Base-by-base conservation (phyloP, 2,797 vertebrate species). In the Macropodus opercularis region DNA sequence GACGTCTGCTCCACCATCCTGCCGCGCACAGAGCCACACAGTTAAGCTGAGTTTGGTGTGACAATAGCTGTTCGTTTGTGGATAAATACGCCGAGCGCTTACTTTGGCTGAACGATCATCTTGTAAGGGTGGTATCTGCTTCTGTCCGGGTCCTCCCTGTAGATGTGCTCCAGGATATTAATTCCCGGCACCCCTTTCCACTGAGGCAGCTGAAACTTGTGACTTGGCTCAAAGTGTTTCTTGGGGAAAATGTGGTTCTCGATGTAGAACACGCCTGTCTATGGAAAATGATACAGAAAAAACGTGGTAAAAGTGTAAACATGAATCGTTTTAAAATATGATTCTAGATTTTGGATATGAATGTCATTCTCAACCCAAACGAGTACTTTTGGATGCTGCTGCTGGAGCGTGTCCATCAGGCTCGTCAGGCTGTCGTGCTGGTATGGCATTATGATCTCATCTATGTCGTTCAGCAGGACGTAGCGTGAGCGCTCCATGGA, bases 231-330 rank as follows among this genome's bases (percentile, higher is more conserved):
- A 53, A 71, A 85, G 2, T 87, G 0, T 0, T 67, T 88, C 59
- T 89, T 76, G 7, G 91, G 91, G 47, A 93, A 93, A 73, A 92
- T 72, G 9, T 92, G 90, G 54, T 89, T 93, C 78, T 93, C 85
- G 60, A 94, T 89, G n/a, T 86, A 60, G 55, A 92, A 94, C 61
- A 90, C 52, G 0, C 70, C 79, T 0, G 65, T 61, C 31, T 83
- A 22, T 17, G 50, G 17, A n/a, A 43, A 6, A 11, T 9, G 23
- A 17, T 8, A 22, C 13, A 48, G 7, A 43, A 3, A 15, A 2
- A 47, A 12, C n/a, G 32, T 14, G 17, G 31, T 26, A 9, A 48
- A 12, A 34, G 32, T n/a, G n/a, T n/a, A 34, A 34, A 14, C 5
- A 14, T 14, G 2, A 34, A 34, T 34, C 4, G 15, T 15, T 15